Conservation (phyloP, 1,140 invertebrate genomes). For the Calliphora vicina region DNA sequence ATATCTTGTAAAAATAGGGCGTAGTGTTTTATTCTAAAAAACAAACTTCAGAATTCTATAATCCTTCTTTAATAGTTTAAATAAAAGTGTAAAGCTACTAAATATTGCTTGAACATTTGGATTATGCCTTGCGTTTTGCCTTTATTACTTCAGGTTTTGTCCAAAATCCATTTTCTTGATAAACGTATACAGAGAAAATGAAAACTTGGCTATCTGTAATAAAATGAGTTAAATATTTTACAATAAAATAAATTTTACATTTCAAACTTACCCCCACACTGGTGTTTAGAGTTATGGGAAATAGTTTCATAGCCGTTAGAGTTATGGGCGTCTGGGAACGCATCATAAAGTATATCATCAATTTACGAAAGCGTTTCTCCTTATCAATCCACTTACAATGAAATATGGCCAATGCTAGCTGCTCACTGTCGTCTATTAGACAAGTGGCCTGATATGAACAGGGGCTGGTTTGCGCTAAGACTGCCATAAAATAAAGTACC, state of each 20-base stretch:
- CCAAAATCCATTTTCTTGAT: slow-evolving; percentile 46
- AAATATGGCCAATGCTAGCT: slow-evolving; percentile 44
- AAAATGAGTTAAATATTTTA: slow-evolving; percentile 36
- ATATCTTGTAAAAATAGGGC: no score
- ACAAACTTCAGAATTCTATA: no score
- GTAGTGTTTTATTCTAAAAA: no score
- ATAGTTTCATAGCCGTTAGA: slow-evolving; percentile 46
- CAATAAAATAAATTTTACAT: slow-evolving; percentile 42
- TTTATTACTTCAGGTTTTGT: background rate
- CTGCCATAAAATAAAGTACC: slow-evolving; percentile 44
- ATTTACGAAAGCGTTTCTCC: slow-evolving; percentile 41
- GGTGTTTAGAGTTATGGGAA: slow-evolving; percentile 46
- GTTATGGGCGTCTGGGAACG: slow-evolving; percentile 44
- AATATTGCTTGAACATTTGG: no score
- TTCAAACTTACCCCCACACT: background rate
- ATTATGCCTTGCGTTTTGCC: no score
- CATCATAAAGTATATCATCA: slow-evolving; percentile 47
- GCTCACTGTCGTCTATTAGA: slow-evolving; percentile 43
- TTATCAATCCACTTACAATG: slow-evolving; percentile 47
- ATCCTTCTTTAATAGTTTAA: no score
- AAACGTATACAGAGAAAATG: slow-evolving; percentile 48
- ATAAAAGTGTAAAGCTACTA: no score
- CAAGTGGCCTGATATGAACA: slow-evolving; percentile 48
- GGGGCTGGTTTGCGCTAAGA: slow-evolving; percentile 45
- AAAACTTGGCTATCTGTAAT: slow-evolving; percentile 48